phyloP scores from a whole-genome alignment of 2,797 vertebrate genomes.

The Urophycis tenuis region DNA sequence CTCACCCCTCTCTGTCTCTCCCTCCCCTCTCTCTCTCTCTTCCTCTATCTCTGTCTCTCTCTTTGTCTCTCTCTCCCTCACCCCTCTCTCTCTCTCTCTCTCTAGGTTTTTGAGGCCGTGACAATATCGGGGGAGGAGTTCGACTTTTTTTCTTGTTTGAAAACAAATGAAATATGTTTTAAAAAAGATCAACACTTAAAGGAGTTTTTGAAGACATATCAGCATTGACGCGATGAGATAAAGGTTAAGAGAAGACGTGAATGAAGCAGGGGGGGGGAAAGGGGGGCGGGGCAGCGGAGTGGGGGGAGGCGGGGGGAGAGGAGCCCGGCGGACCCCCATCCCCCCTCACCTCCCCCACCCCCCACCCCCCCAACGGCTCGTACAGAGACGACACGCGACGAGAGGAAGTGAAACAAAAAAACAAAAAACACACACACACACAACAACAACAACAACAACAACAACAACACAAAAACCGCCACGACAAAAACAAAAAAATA shows the following conservation, averaged over 20 bases:
- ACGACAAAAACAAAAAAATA: slow-evolving; percentile 49
- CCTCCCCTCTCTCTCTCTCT: slow-evolving; percentile 17
- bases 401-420: slow-evolving; percentile 37
- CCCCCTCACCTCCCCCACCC: no score
- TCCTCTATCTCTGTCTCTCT: slow-evolving; percentile 9
- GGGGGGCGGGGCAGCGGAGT: slow-evolving; percentile 24
- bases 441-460: slow-evolving; percentile 47
- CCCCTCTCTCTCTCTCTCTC: slow-evolving; percentile 28
- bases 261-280: slow-evolving; percentile 40
- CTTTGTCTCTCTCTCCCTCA: slow-evolving; percentile 24
- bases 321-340: no score
- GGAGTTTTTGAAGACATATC: slow-evolving; percentile 79
- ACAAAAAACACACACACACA: slow-evolving; percentile 30
- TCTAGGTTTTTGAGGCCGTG: slow-evolving; percentile 70
- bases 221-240: slow-evolving; percentile 73
- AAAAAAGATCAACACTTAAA: slow-evolving; percentile 64
- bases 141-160: slow-evolving; percentile 68
- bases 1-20: slow-evolving; percentile 25
- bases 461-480: slow-evolving; percentile 19
- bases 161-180: slow-evolving; percentile 64
- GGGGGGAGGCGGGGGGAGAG: slow-evolving; percentile 34
- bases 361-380: no score
- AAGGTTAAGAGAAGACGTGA: slow-evolving; percentile 50
- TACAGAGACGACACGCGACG: slow-evolving; percentile 59
- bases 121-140: slow-evolving; percentile 70